Evolutionary conservation across 1,140 invertebrate genomes (phyloP).

Genomic region (Drosophila saltans): DNA sequence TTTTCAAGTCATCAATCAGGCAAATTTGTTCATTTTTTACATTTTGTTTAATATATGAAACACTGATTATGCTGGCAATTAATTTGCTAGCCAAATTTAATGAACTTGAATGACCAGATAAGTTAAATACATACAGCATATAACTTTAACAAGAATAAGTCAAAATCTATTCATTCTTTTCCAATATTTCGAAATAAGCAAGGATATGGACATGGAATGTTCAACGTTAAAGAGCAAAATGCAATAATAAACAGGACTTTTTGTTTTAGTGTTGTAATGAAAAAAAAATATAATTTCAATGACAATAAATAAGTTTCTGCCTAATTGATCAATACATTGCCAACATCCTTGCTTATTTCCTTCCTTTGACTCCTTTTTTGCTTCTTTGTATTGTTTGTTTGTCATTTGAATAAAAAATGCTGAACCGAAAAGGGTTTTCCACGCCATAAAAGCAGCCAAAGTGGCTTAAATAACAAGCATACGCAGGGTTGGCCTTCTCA

Average conservation of each 20-base stretch:
- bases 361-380: constrained; percentile 16
- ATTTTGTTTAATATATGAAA: neutral
- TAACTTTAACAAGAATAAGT: no score
- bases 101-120: constrained; percentile 22
- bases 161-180: no score
- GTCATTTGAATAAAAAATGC: constrained; percentile 68
- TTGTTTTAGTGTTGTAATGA: neutral
- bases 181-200: no score
- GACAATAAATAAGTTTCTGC: constrained; percentile 57
- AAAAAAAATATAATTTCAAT: constrained; percentile 10
- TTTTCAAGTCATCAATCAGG: constrained; percentile 59
- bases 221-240: neutral
- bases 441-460: constrained; percentile 61
- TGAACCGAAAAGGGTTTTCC: constrained; percentile 69
- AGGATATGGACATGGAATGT: no score
- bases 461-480: constrained; percentile 32
- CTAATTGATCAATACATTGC: constrained; percentile 77
- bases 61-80: constrained; percentile 1
- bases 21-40: constrained; percentile 14
- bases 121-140: neutral
- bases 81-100: constrained; percentile 9
- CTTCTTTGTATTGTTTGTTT: constrained; percentile 25
- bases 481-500: constrained; percentile 44
- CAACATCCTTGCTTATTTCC: constrained; percentile 35
- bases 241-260: neutral